Base-by-base conservation (phyloP, 2,888 invertebrate species). In the Altica lythri region DNA sequence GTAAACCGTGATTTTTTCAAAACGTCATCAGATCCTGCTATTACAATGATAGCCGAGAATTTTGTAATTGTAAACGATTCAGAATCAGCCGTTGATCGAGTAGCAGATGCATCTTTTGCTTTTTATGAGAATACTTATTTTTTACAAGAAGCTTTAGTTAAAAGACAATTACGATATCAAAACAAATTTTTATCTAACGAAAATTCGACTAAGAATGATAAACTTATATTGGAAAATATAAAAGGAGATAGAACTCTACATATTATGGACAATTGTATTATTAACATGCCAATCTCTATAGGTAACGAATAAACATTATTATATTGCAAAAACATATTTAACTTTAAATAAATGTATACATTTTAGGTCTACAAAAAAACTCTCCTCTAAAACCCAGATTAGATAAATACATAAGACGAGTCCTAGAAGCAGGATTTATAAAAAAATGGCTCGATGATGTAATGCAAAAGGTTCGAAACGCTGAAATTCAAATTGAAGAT, bases 221-320 rank as follows among this genome's bases (percentile, higher is more conserved):
- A 50, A 9, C 45, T 48, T 60, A 47, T 48, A 49, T 34, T 22
- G 43, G 10, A 19, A 4, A 17, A 17, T 3, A 18, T 34, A n/a
- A 8, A 47, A 48, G 54, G 61, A 17, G 68, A 68, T 49, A 65
- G 73, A n/a, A 82, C 82, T 70, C 74, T 92, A 48, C 92, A 92
- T 65, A 88, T 92, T 6, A 92, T 92, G 92, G 78, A 80, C 1
- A 86, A 90, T 58, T 92, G 92, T 71, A 83, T 88, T 0, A 84
- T 92, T 3, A 84, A 86, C 61, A 88, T 90, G 81, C 92, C 92
- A 0, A 83, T 92, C 45, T 89, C 90, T 0, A 79, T 92, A 56
- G 69, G 69, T 68, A 60, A 37, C 46, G 30, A 30, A 10, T 12
- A 18, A 42, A 2, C 19, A 9, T 37, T 18, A 17, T 37, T 10